phyloP scores from a whole-genome alignment of 2,113 vertebrate species.

The Macquaria australasica region DNA sequence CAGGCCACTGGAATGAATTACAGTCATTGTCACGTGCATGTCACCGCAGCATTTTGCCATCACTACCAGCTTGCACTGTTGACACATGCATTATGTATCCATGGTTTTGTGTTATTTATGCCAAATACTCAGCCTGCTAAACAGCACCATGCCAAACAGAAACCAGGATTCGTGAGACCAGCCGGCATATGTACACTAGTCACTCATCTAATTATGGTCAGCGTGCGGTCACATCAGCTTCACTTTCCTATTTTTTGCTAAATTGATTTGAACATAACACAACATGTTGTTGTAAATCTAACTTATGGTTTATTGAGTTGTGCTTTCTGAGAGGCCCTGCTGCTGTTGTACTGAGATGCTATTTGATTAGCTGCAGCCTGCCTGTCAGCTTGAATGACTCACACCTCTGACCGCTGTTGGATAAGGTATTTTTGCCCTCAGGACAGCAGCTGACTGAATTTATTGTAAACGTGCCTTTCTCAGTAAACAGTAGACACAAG shows the following conservation, averaged over 20 bases:
- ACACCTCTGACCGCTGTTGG: conserved; percentile 19
- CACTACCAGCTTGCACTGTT: conserved; percentile 6
- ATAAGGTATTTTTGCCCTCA: conserved; percentile 26
- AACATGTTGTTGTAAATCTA: conserved; percentile 19
- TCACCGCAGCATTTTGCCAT: not conserved
- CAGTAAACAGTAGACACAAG: not conserved
- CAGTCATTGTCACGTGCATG: not conserved
- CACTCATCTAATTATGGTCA: not conserved
- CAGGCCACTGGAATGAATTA: conserved; percentile 7
- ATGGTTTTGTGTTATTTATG: conserved; percentile 39
- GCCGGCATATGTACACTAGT: not conserved
- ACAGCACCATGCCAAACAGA: conserved; percentile 30
- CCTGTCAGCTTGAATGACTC: conserved; percentile 48
- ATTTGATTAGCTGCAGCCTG: conserved; percentile 44
- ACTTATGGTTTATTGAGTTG: conserved; percentile 33
- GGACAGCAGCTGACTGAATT: conserved; percentile 16
- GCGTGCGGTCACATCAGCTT: conserved; percentile 1
- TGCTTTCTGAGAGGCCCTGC: not conserved
- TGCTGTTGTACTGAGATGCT: conserved; percentile 23
- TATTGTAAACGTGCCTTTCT: not conserved
- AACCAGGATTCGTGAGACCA: conserved; percentile 2
- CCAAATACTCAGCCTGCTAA: conserved; percentile 22
- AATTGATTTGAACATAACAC: not conserved
- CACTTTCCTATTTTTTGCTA: not conserved
- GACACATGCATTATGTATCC: conserved; percentile 11